A percentile compares a stretch with the other conserved stretches of the same genome.
phyloP scores from a whole-genome alignment of 1,140 invertebrate species.

The Trissolcus basalis region DNA sequence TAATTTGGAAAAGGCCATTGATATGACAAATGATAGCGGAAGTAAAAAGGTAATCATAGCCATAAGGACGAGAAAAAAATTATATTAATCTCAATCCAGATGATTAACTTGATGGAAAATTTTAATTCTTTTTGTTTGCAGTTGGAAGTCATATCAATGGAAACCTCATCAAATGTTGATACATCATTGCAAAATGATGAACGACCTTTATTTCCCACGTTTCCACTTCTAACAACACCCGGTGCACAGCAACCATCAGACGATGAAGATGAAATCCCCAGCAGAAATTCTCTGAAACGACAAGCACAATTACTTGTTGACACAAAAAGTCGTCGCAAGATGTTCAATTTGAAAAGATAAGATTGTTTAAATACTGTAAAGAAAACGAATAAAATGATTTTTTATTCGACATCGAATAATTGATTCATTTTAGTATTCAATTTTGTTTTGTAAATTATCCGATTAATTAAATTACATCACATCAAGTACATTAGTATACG shows the following conservation, averaged over 20 bases:
- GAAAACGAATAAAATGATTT: too few relatives aligned
- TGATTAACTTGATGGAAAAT: too few relatives aligned
- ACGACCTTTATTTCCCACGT: slow-evolving; percentile 67
- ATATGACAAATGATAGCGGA: slow-evolving; percentile 51
- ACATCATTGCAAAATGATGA: slow-evolving; percentile 37
- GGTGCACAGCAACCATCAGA: slow-evolving; percentile 78
- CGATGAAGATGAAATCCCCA: slow-evolving; percentile 89
- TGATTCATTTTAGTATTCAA: too few relatives aligned
- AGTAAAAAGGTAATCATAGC: slow-evolving; percentile 57
- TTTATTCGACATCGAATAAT: too few relatives aligned
- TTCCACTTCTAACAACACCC: slow-evolving; percentile 63
- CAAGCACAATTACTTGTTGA: slow-evolving; percentile 90
- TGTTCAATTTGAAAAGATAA: slow-evolving; percentile 75
- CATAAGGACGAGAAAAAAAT: too few relatives aligned
- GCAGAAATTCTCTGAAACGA: slow-evolving; percentile 85
- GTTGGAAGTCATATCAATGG: slow-evolving; percentile 65
- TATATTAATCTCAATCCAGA: too few relatives aligned
- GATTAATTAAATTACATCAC: too few relatives aligned
- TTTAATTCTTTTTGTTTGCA: slow-evolving; percentile 18
- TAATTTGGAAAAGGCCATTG: slow-evolving; percentile 59
- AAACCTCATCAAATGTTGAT: slow-evolving; percentile 55
- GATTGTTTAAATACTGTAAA: too few relatives aligned
- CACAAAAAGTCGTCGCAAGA: slow-evolving; percentile 86
- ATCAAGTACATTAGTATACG: too few relatives aligned
- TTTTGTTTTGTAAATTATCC: too few relatives aligned